Base-by-base conservation (phyloP, 2,888 invertebrate genomes). In the Microplitis manilae region DNA sequence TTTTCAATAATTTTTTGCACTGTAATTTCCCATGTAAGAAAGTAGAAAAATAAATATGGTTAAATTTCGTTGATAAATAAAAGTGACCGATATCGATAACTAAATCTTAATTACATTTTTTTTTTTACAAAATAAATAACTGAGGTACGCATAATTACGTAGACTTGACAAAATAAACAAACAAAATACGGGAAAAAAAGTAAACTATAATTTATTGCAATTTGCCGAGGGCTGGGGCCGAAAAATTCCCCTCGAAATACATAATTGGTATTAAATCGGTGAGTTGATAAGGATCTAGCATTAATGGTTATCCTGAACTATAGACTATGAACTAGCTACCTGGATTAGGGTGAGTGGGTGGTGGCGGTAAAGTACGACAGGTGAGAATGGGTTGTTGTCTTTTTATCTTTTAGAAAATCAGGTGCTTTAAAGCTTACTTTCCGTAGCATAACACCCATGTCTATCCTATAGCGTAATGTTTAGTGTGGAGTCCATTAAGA, bases 261-360 rank as follows among this genome's bases (percentile, higher is more conserved):
- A 30, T 87, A 87, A 88, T 88, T 88, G 85, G 84, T 84, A 85
- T 86, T 87, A 87, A 88, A 87, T 87, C 85, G 86, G 82, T 78
- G 73, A 40, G 82, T 78, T 84, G 85, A 86, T 86, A 81, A 2
- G 82, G 83, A 87, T 86, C 84, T 82, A 72, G 68, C 59, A 69
- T 79, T 68, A 77, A 80, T 82, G 80, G 80, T 82, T 82, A 80
- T 78, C 81, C 70, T 50, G 50, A 50, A 50, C 50, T 13, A 13
- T 2, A 50, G 50, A 8, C 8, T 50, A 50, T 13, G 9, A 13
- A 50, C 50, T 13, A 13, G 50, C 9, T 50, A 13, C 50, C 9
- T 50, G 50, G 50, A 13, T 13, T 13, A 50, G 50, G 50, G 50
- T 41, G 69, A 50, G 77, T 81, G 77, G 78, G 77, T 50, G 50